Conservation (phyloP, 2,113 vertebrate species). For the Hipposideros armiger region DNA sequence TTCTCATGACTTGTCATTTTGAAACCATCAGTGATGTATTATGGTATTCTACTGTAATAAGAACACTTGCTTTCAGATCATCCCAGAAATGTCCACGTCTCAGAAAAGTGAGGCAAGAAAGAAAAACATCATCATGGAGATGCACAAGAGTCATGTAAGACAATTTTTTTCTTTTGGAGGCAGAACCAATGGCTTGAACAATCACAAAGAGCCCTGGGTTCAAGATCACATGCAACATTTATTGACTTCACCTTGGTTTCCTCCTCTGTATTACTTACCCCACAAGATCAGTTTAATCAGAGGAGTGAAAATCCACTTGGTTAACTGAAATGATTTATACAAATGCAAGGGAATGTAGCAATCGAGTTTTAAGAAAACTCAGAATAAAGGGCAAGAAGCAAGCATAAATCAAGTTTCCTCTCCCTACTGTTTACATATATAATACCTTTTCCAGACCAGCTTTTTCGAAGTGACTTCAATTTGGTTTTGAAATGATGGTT, state of each 20-base stretch:
- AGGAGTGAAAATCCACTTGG: background rate
- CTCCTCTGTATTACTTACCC: background rate
- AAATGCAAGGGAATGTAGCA: background rate
- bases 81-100: background rate
- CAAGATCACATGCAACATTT: background rate
- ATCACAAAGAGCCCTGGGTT: background rate
- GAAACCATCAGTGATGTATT: background rate
- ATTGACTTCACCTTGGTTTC: background rate
- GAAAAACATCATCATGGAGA: background rate
- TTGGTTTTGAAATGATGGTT: slow-evolving; percentile 23
- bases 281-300: background rate
- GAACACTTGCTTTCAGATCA: background rate
- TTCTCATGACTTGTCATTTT: background rate
- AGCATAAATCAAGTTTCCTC: background rate
- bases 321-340: background rate
- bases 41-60: background rate
- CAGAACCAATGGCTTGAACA: background rate
- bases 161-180: background rate
- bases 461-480: background rate
- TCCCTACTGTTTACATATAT: background rate
- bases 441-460: background rate
- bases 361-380: background rate
- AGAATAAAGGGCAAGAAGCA: background rate
- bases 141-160: background rate
- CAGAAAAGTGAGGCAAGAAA: background rate